Conservation (phyloP, 2,888 invertebrate species). For the Gortyna flavago region DNA sequence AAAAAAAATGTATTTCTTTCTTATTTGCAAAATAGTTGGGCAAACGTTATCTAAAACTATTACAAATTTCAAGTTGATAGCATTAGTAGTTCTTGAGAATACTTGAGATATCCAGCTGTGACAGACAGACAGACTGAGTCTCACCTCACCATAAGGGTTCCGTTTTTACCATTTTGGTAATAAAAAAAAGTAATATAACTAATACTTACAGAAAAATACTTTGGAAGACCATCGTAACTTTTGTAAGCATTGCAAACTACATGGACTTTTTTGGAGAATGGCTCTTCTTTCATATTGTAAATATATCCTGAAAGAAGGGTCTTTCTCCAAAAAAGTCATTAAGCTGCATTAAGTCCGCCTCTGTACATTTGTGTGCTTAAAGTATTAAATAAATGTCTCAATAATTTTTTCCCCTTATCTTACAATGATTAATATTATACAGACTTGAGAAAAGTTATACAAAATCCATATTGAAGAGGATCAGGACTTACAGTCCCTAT, state of each 20-base stretch:
- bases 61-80: too few relatives aligned
- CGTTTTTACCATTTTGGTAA: too few relatives aligned
- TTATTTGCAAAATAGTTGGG: too few relatives aligned
- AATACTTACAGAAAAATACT: background rate
- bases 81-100: too few relatives aligned
- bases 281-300: background rate
- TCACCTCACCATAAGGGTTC: too few relatives aligned
- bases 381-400: background rate
- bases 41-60: too few relatives aligned
- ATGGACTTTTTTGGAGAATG: background rate
- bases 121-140: too few relatives aligned
- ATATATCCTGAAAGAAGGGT: background rate
- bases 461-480: background rate
- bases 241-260: background rate
- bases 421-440: background rate
- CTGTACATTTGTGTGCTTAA: too few relatives aligned
- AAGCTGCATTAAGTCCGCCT: too few relatives aligned
- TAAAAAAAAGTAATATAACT: too few relatives aligned
- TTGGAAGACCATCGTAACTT: background rate
- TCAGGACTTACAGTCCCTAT: background rate
- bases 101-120: too few relatives aligned
- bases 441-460: background rate
- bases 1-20: too few relatives aligned
- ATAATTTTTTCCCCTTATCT: background rate
- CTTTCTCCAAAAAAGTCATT: background rate